These are phyloP conservation scores for Drosophila borborema DNA, from an alignment of 2,888 invertebrate species.

Conservation along the genomic window DNA sequence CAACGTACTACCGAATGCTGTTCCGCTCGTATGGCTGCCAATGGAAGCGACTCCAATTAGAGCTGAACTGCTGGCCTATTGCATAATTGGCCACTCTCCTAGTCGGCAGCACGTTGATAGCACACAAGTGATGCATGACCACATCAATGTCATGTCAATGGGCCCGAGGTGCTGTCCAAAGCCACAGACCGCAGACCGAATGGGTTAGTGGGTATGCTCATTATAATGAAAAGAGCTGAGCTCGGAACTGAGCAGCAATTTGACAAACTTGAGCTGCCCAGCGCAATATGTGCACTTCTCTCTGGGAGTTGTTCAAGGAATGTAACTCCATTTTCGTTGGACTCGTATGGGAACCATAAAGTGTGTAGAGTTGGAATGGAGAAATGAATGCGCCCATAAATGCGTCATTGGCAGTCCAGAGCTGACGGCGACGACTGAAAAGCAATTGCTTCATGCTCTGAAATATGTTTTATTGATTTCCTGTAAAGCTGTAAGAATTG, in stretches of 20 bases:
- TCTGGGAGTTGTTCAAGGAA: too few species aligned
- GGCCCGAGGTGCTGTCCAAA: constrained; percentile 21
- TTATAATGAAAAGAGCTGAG: constrained; percentile 60
- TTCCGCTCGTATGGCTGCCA: constrained; percentile 19
- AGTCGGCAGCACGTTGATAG: constrained; percentile 1
- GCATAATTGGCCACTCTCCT: background rate
- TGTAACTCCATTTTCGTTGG: background rate
- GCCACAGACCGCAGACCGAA: constrained; percentile 13
- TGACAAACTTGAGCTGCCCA: constrained; percentile 15
- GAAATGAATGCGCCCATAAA: background rate
- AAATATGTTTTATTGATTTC: constrained; percentile 78
- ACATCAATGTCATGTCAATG: constrained; percentile 52
- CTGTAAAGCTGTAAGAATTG: constrained; percentile 55
- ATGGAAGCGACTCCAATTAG: constrained; percentile 27
- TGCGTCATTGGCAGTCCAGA: constrained; percentile 17
- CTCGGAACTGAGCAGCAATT: constrained; percentile 1
- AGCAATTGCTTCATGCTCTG: constrained; percentile 68
- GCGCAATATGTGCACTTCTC: too few species aligned
- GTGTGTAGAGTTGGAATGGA: background rate
- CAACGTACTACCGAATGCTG: constrained; percentile 11
- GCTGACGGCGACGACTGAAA: constrained; percentile 39
- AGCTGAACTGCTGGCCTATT: background rate
- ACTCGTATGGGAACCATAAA: background rate
- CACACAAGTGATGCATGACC: constrained; percentile 40
- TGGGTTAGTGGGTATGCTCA: constrained; percentile 26